A percentile compares a stretch with the other conserved stretches of the same genome.
These are phyloP conservation scores for Plagodis dolabraria DNA, from an alignment of 2,888 invertebrate species.

Conservation along the genomic window DNA sequence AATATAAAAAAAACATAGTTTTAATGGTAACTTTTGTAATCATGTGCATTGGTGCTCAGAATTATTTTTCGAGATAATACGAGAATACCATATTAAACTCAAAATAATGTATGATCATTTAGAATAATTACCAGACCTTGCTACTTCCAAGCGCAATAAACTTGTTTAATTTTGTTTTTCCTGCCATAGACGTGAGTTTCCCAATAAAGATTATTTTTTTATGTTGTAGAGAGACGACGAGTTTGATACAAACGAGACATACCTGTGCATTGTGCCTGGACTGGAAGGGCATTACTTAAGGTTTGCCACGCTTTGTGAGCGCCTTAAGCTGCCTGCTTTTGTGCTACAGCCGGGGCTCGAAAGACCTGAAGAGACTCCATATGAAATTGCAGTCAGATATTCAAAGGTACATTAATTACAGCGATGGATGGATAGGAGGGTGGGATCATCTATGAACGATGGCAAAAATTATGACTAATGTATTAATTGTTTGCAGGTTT, in stretches of 20 bases:
- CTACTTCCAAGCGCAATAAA: too few species aligned
- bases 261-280: constrained; percentile 57
- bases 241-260: constrained; percentile 38
- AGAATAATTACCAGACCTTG: too few species aligned
- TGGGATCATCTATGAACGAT: not conserved
- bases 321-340: constrained; percentile 13
- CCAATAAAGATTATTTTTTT: too few species aligned
- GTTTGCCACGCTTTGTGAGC: constrained; percentile 51
- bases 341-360: constrained; percentile 56
- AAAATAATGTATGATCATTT: too few species aligned
- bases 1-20: too few species aligned
- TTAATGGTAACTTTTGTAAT: too few species aligned
- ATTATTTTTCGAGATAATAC: too few species aligned
- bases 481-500: not conserved
- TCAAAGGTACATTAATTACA: constrained; percentile 34
- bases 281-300: constrained; percentile 53
- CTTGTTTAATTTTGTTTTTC: too few species aligned
- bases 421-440: too few species aligned
- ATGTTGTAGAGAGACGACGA: constrained; percentile 53
- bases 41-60: too few species aligned
- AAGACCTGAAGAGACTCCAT: constrained; percentile 40
- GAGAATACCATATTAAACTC: too few species aligned
- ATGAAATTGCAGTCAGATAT: constrained; percentile 46
- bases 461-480: not conserved
- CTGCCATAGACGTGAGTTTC: too few species aligned